Evolutionary conservation across 2,797 vertebrate genomes (phyloP).

Genomic region (Podarcis siculus): DNA sequence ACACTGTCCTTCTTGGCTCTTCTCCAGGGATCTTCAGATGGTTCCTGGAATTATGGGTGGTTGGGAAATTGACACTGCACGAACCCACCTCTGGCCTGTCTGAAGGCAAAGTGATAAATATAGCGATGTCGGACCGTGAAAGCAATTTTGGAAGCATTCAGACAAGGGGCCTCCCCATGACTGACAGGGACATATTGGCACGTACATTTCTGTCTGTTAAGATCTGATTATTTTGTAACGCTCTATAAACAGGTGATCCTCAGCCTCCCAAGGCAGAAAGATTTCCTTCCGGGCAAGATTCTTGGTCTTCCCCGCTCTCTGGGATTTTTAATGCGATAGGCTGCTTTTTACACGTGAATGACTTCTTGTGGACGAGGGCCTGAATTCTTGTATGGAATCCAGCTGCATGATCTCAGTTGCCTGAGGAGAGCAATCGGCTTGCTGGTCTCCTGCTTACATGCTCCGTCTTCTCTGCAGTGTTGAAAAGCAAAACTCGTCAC

Average conservation of each 20-base stretch:
- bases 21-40: constrained; percentile 9
- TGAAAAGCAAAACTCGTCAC: constrained; percentile 46
- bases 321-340: fast-evolving
- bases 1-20: constrained; percentile 34
- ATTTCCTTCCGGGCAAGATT: constrained; percentile 5
- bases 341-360: constrained; percentile 21
- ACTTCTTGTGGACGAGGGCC: constrained; percentile 19
- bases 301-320: neutral
- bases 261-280: constrained; percentile 18
- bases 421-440: constrained; percentile 85
- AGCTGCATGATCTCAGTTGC: constrained; percentile 78
- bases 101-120: constrained; percentile 73
- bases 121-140: constrained; percentile 67
- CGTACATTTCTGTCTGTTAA: neutral
- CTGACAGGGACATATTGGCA: constrained; percentile 77
- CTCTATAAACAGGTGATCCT: constrained; percentile 51
- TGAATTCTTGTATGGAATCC: constrained; percentile 63
- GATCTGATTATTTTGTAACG: constrained; percentile 22
- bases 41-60: constrained; percentile 44
- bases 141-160: constrained; percentile 62
- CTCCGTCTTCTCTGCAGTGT: constrained; percentile 45
- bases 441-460: constrained; percentile 67
- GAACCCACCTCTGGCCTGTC: constrained; percentile 55
- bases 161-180: constrained; percentile 52
- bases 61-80: constrained; percentile 49